These are phyloP conservation scores for Luffia ferchaultella DNA, from an alignment of 2,888 invertebrate species.

Conservation along the genomic window DNA sequence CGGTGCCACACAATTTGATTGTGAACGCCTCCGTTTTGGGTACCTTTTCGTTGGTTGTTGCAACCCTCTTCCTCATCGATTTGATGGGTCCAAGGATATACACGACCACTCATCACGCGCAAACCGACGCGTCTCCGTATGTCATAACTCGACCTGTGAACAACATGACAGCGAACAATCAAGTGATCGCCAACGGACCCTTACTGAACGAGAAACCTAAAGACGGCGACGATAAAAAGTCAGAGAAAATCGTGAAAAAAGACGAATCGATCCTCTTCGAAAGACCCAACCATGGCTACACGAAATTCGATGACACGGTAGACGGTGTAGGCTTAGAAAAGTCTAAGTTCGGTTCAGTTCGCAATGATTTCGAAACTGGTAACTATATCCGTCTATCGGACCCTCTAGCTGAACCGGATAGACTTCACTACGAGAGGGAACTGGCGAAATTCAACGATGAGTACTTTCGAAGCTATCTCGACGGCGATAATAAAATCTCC, in stretches of 20 bases:
- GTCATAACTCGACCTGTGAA: conserved; percentile 13
- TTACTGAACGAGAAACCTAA: conserved; percentile 14
- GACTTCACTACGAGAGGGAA: conserved; percentile 49
- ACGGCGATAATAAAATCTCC: conserved; percentile 36
- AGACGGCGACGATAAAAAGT: conserved; percentile 15
- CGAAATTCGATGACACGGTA: conserved; percentile 28
- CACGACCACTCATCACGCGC: conserved; percentile 43
- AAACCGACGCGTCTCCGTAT: conserved; percentile 34
- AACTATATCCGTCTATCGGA: conserved; percentile 49
- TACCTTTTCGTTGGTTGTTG: conserved; percentile 70
- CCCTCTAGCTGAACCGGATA: conserved; percentile 40
- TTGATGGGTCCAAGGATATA: conserved; percentile 66
- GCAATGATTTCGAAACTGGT: conserved; percentile 44
- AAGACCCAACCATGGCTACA: conserved; percentile 29
- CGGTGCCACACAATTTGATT: conserved; percentile 70
- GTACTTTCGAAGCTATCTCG: conserved; percentile 45
- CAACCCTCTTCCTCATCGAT: conserved; percentile 73
- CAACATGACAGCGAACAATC: conserved; percentile 6
- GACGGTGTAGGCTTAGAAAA: conserved; percentile 38
- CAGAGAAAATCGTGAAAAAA: conserved; percentile 30
- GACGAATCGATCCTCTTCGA: conserved; percentile 32
- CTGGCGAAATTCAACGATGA: conserved; percentile 53
- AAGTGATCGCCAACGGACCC: conserved; percentile 21
- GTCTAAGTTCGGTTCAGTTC: conserved; percentile 53
- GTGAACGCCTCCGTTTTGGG: conserved; percentile 79